phyloP scores from a whole-genome alignment of 2,888 invertebrate genomes.

The Syrphus vitripennis region DNA sequence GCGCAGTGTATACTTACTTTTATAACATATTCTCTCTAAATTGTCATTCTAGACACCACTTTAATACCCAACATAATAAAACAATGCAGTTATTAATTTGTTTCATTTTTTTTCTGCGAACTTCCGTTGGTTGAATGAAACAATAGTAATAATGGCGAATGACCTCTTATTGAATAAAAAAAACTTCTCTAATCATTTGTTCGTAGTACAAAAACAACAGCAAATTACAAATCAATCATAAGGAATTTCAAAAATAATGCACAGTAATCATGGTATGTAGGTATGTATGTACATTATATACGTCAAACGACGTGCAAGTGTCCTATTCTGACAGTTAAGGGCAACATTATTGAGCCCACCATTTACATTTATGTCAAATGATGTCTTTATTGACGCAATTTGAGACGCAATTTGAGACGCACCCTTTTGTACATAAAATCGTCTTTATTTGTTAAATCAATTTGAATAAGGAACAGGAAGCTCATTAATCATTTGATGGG shows the following conservation, averaged over 20 bases:
- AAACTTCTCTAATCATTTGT: neutral
- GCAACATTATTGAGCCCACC: neutral
- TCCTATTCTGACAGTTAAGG: constrained; percentile 3
- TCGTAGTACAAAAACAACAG: neutral
- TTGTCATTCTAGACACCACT: constrained; percentile 47
- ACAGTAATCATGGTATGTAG: neutral
- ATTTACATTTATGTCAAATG: constrained; percentile 1
- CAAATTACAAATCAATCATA: constrained; percentile 15
- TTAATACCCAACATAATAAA: constrained; percentile 8
- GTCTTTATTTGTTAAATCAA: neutral
- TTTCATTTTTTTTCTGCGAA: constrained; percentile 17
- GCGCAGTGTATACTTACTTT: neutral
- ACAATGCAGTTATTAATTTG: constrained; percentile 29
- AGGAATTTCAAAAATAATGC: neutral
- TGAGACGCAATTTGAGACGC: neutral
- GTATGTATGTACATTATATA: too few relatives aligned
- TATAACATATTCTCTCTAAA: constrained; percentile 8
- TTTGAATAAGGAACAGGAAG: constrained; percentile 19
- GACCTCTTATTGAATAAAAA: neutral
- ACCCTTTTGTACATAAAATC: neutral
- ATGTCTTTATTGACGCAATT: constrained; percentile 2
- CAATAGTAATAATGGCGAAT: neutral
- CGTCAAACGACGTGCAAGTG: neutral
- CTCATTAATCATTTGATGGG: neutral
- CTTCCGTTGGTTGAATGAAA: constrained; percentile 9